A percentile compares a stretch with the other conserved stretches of the same genome.
Evolutionary conservation across 2,888 invertebrate species (phyloP).

Genomic region (Heliconius ismenius): DNA sequence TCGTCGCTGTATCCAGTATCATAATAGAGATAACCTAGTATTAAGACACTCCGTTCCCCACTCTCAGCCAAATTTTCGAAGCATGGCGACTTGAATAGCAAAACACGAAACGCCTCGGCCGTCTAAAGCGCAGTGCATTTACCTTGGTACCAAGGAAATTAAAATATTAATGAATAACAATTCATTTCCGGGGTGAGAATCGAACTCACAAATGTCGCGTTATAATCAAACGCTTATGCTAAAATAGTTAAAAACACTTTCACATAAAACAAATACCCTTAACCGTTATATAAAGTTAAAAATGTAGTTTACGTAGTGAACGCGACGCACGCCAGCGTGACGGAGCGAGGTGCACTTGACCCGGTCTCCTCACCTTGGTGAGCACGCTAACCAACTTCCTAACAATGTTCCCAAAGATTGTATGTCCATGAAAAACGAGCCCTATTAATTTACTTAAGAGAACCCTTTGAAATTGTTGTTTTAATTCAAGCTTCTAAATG

Average conservation of each 20-base stretch:
- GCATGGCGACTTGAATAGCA: no score
- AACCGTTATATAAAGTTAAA: background rate
- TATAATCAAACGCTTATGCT: no score
- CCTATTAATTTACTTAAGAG: constrained; percentile 1
- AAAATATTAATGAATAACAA: no score
- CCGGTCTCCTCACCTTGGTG: constrained; percentile 14
- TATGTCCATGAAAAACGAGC: background rate
- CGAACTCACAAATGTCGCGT: no score
- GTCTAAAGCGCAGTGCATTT: no score
- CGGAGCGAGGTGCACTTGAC: constrained; percentile 19
- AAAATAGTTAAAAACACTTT: background rate
- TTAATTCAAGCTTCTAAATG: background rate
- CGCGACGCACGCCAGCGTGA: constrained; percentile 19
- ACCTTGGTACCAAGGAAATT: no score
- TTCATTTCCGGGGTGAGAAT: no score
- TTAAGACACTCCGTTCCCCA: no score
- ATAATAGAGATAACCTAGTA: no score
- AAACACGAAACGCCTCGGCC: no score
- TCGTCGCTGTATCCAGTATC: no score
- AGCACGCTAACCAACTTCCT: constrained; percentile 19
- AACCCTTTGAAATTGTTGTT: constrained; percentile 1
- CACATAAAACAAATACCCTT: background rate
- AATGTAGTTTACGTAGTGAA: constrained; percentile 1
- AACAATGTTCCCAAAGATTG: constrained; percentile 20
- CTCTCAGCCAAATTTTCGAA: no score